Evolutionary conservation across 2,888 invertebrate species (phyloP).

Genomic region (Ormyrus labotus): DNA sequence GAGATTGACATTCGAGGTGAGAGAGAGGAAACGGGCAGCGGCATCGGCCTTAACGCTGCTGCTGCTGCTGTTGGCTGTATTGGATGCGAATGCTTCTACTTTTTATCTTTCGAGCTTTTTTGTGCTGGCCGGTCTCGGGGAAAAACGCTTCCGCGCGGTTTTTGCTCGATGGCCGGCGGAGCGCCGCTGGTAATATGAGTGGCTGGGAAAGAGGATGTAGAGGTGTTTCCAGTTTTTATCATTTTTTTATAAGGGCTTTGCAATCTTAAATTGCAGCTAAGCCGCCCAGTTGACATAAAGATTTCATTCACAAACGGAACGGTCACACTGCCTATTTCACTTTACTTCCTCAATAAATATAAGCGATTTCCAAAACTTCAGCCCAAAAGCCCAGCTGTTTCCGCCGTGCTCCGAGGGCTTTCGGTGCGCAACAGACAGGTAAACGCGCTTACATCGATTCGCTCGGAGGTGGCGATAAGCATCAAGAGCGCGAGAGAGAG

Average conservation of each 20-base stretch:
- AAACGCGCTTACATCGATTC: conserved; percentile 42
- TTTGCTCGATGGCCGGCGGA: too few species aligned
- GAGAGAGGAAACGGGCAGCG: background rate
- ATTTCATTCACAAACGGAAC: too few species aligned
- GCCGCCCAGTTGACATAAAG: too few species aligned
- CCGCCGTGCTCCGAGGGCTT: background rate
- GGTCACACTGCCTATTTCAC: background rate
- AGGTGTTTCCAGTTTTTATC: too few species aligned
- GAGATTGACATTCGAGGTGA: conserved; percentile 15
- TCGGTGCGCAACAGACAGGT: conserved; percentile 13
- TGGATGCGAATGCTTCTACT: background rate
- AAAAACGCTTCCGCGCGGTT: too few species aligned
- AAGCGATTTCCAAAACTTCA: background rate
- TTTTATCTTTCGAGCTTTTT: conserved; percentile 7
- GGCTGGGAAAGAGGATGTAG: too few species aligned
- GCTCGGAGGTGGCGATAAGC: conserved; percentile 29
- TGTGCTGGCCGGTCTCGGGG: too few species aligned
- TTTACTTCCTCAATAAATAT: background rate
- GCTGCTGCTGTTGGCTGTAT: background rate
- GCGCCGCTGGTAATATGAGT: too few species aligned
- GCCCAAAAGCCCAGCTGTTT: background rate
- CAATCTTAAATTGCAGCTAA: too few species aligned
- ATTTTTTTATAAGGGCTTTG: too few species aligned
- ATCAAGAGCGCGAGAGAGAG: conserved; percentile 1
- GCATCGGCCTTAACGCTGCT: conserved; percentile 29